These are phyloP conservation scores for Toxonevra muliebris DNA, from an alignment of 2,888 invertebrate species.

Conservation along the genomic window DNA sequence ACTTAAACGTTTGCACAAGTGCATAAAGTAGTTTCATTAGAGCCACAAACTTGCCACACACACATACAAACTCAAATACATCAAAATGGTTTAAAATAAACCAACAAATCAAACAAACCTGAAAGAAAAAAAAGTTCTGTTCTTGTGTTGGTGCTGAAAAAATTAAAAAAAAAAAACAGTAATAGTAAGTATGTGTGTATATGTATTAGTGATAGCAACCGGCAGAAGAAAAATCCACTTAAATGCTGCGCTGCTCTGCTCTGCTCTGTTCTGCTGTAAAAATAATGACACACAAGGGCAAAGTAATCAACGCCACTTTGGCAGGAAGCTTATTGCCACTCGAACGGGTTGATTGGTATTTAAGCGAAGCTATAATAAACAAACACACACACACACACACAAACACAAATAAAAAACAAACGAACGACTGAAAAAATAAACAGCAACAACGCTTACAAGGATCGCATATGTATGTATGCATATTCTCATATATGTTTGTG, in stretches of 20 bases:
- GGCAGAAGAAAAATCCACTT: background rate
- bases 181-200: background rate
- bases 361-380: slow-evolving; percentile 38
- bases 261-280: slow-evolving; percentile 9
- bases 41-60: slow-evolving; percentile 14
- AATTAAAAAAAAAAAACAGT: background rate
- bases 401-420: background rate
- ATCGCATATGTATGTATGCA: background rate
- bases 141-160: background rate
- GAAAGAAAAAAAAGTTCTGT: background rate
- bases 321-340: slow-evolving; percentile 57
- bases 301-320: slow-evolving; percentile 28
- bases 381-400: slow-evolving; percentile 35
- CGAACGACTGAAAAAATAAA: background rate
- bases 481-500: background rate
- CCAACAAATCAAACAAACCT: slow-evolving; percentile 21
- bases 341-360: slow-evolving; percentile 53
- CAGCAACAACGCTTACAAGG: no score
- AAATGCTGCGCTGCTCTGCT: slow-evolving; percentile 2
- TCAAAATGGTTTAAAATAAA: slow-evolving; percentile 13
- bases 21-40: slow-evolving; percentile 15
- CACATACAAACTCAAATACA: slow-evolving; percentile 1
- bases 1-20: no score
- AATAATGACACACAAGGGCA: slow-evolving; percentile 20
- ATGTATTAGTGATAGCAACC: background rate